Evolutionary conservation across 2,888 invertebrate species (phyloP).

Genomic region (Hylaea fasciaria): DNA sequence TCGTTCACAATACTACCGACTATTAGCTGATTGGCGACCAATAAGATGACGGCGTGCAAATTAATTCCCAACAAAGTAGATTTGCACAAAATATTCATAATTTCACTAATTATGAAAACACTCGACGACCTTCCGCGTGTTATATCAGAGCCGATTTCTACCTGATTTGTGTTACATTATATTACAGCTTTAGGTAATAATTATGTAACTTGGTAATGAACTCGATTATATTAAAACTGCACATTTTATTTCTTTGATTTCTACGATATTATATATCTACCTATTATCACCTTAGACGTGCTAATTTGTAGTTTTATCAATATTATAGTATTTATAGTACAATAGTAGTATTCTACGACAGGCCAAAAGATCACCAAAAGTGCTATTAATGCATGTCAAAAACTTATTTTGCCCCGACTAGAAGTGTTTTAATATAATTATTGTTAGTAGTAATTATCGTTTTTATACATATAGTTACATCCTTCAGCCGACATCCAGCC

Average conservation of each 20-base stretch:
- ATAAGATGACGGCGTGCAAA: constrained; percentile 1
- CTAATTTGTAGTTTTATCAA: not conserved
- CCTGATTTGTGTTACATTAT: constrained; percentile 3
- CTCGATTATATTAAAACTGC: constrained; percentile 7
- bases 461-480: too few relatives aligned
- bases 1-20: too few relatives aligned
- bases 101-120: constrained; percentile 28
- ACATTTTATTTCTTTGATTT: constrained; percentile 17
- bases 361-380: too few relatives aligned
- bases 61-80: constrained; percentile 16
- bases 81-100: constrained; percentile 13
- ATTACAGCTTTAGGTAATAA: constrained; percentile 13
- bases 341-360: too few relatives aligned
- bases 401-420: too few relatives aligned
- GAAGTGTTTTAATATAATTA: too few relatives aligned
- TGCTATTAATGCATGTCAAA: too few relatives aligned
- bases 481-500: constrained; percentile 13
- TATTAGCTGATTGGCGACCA: too few relatives aligned
- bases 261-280: constrained; percentile 2
- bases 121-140: constrained; percentile 17
- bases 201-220: constrained; percentile 28
- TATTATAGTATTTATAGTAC: too few relatives aligned
- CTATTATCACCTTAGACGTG: not conserved
- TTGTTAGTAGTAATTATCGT: too few relatives aligned
- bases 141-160: constrained; percentile 24